Percentiles rank a stretch among this genome's conserved stretches.
These are phyloP conservation scores for Argyrosomus regius DNA, from an alignment of 2,797 vertebrate genomes.

Conservation along the genomic window DNA sequence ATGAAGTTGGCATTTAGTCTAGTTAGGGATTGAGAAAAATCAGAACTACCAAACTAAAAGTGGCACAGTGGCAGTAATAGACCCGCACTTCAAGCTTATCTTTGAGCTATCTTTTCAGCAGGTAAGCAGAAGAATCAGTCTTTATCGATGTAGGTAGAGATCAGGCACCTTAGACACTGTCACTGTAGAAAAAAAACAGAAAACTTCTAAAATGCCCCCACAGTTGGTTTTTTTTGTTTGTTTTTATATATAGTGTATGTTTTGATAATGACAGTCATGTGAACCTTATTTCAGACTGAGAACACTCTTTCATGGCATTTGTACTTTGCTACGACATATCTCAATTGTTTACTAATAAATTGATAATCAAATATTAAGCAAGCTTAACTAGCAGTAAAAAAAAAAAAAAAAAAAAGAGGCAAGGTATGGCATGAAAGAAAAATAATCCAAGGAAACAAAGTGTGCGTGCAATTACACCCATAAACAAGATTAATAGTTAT, in stretches of 20 bases:
- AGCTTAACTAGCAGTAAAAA: neutral
- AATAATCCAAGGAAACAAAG: neutral
- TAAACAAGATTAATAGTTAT: neutral
- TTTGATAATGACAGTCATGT: neutral
- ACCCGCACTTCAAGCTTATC: neutral
- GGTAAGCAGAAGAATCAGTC: too few species aligned
- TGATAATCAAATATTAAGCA: too few species aligned
- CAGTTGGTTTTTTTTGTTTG: neutral
- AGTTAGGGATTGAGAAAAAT: constrained; percentile 2
- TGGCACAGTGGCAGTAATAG: neutral
- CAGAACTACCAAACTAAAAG: constrained; percentile 8
- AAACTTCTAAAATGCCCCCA: neutral
- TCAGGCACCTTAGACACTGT: neutral
- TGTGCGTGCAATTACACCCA: neutral
- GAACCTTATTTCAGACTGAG: neutral
- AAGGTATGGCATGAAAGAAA: neutral
- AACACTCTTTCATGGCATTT: neutral
- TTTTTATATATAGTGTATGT: neutral
- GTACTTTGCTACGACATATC: neutral
- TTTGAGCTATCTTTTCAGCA: neutral
- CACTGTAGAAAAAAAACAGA: neutral
- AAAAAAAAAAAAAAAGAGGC: neutral
- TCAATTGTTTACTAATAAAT: too few species aligned
- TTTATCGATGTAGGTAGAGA: too few species aligned
- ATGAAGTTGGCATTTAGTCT: constrained; percentile 13